Conservation (phyloP, 2,888 invertebrate genomes). For the Hipparchia semele region DNA sequence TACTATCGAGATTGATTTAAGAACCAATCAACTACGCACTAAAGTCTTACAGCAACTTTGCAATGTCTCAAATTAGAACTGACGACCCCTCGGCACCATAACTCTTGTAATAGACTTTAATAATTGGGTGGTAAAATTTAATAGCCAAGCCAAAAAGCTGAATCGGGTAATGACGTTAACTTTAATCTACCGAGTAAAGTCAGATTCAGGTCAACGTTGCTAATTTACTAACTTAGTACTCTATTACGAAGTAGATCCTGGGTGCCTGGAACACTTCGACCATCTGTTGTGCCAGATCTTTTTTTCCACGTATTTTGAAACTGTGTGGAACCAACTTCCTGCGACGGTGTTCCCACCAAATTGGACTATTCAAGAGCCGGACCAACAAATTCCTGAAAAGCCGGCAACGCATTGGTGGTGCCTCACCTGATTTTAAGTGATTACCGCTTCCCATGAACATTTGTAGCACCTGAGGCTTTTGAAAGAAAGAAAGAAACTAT, state of each 20-base stretch:
- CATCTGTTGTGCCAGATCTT: too few species aligned
- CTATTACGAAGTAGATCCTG: background rate
- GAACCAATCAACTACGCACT: background rate
- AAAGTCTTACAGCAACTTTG: background rate
- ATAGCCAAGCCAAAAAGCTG: constrained; percentile 10
- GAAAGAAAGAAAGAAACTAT: too few species aligned
- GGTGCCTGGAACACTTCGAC: too few species aligned
- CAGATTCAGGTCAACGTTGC: constrained; percentile 9
- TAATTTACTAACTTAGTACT: constrained; percentile 11
- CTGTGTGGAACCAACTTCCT: too few species aligned
- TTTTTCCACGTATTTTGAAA: too few species aligned
- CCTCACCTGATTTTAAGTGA: too few species aligned
- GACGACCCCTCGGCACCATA: background rate
- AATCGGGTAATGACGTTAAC: constrained; percentile 5
- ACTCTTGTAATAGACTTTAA: background rate
- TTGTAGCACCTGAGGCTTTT: too few species aligned
- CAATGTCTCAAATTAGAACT: background rate
- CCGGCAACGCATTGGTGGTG: too few species aligned
- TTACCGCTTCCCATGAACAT: too few species aligned
- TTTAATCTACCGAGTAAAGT: background rate
- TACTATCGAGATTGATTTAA: background rate
- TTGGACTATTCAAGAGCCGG: too few species aligned
- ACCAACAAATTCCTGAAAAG: too few species aligned
- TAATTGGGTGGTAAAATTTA: constrained; percentile 16
- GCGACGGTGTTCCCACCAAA: too few species aligned